Percentiles rank a stretch among this genome's conserved stretches.
Conservation (phyloP, 2,113 vertebrate genomes). For the Noctilio leporinus region DNA sequence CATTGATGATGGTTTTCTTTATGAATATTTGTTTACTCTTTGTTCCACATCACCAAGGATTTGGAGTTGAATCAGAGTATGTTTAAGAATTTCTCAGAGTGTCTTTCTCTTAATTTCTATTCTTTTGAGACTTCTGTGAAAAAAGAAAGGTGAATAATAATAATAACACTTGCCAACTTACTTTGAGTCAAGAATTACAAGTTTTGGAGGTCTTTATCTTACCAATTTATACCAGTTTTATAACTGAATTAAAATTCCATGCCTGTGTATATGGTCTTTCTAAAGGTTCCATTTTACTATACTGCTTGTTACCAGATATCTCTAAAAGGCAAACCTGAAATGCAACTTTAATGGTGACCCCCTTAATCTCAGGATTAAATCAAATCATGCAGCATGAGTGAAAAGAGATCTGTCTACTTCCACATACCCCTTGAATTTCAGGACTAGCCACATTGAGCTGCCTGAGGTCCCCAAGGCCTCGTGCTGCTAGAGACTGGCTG, state of each 20-base stretch:
- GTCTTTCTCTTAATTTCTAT: background rate
- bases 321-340: background rate
- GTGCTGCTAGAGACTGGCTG: background rate
- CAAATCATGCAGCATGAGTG: background rate
- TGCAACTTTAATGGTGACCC: background rate
- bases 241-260: background rate
- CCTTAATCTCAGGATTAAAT: constrained; percentile 13
- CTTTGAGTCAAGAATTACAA: background rate
- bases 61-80: background rate
- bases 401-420: background rate
- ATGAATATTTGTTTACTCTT: background rate
- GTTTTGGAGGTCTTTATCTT: background rate
- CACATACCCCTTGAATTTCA: no score
- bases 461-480: background rate
- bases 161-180: background rate
- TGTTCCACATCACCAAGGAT: background rate
- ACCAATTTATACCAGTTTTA: background rate
- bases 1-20: background rate
- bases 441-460: background rate
- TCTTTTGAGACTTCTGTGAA: background rate
- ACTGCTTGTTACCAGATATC: background rate
- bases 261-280: background rate
- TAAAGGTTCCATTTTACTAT: background rate
- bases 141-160: background rate
- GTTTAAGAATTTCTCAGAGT: background rate